Base-by-base conservation (phyloP, 1,140 invertebrate genomes). In the Drosophila novamexicana region DNA sequence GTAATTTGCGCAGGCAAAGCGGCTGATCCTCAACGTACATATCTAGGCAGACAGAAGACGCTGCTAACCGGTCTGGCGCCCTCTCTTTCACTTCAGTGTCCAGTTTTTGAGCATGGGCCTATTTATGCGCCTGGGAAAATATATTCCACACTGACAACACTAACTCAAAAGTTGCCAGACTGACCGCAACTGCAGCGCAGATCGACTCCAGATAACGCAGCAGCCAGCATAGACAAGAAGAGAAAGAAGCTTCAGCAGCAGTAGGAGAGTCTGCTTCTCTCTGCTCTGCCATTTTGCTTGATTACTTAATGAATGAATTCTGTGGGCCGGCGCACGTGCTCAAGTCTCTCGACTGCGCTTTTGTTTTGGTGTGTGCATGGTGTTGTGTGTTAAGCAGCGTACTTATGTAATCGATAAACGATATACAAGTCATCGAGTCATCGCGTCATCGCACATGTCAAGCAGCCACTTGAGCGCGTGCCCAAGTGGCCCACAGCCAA, bases 111-210 rank as follows among this genome's bases (percentile, higher is more conserved):
- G 44, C 49, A 12, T 37, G 32, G 58, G 52, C 58, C 73, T 73
- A 77, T 74, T 77, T 77, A 77, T 77, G 75, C 70, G 75, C 75
- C 70, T 77, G 75, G 75, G 75, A 77, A 77, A 77, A 77, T 68
- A 62, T 59, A 69, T 73, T 75, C 59, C 36, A 37, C 22, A 32
- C 58, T 64, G 66, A 69, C 71, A 65, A 53, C 65, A 65, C 49
- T 9, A 50, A 54, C 42, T 34, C 57, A 49, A 63, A 63, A 52
- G 12, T 63, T 52, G 36, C 47, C 61, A 61, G 65, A 62, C 57
- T 75, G 66, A 75, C 72, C 72, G 42, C 69, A 72, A 54, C 56
- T 66, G 68, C 61, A 53, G 44, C 52, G 18, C 44, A 71, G 71
- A 74, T 74, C 64, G 56, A 61, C 18, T 50, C 54, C 54, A 29